Base-by-base conservation (phyloP, 2,888 invertebrate genomes). In the Drosophila paramelanica region DNA sequence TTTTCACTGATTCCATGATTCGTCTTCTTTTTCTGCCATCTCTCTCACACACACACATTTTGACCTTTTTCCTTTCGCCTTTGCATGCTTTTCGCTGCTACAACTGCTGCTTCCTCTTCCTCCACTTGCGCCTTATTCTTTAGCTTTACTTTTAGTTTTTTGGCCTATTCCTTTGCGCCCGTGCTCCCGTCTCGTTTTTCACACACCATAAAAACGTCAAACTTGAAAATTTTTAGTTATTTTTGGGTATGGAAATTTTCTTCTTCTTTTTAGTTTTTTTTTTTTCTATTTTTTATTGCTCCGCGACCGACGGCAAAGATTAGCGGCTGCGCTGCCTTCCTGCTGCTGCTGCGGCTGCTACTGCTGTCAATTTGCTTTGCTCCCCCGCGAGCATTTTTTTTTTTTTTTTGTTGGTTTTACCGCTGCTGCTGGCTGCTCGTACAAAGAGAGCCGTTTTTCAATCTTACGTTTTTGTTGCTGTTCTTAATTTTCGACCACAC, bases 161-260 rank as follows among this genome's bases (percentile, higher is more conserved):
- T 74, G 62, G 72, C 77, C 73, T 79, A 60, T 79, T 73, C 77
- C 80, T 76, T 79, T 74, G 52, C 62, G 51, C 73, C 67, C 59
- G 36, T 67, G 55, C 69, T 58, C 57, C 65, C 56, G 33, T 66
- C 52, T 73, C 67, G 66, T 69, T 73, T 74, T 84, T 79, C 79
- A 71, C 81, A 76, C 80, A 67, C 74, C 67, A 80, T 75, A 65
- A 77, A 80, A 81, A 77, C 67, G 73, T 70, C 78, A 81, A 80
- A 79, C 70, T 75, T 76, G 71, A 75, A 77, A 73, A 76, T 88
- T 81, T 77, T 80, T 65, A 69, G 74, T 73, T 79, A 88, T 83
- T 79, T 73, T 81, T 80, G 74, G 77, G 78, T 76, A 78, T 87
- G 81, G 81, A 87, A 85, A 78, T 80, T 77, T 78, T 87, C 67